phyloP scores from a whole-genome alignment of 2,888 invertebrate species.

The Perdita meconis region DNA sequence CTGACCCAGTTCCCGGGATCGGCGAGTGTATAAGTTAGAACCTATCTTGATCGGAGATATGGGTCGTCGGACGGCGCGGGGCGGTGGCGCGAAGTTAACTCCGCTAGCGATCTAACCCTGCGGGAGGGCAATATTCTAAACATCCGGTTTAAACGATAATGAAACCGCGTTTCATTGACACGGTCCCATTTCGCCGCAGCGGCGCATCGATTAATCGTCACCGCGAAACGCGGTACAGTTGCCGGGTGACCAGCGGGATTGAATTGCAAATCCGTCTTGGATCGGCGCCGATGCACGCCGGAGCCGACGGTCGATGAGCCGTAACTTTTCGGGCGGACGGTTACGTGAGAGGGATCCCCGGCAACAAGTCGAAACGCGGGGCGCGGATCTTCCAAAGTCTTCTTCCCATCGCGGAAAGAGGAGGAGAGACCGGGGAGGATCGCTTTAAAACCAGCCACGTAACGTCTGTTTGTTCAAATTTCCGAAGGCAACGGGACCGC shows the following conservation, averaged over 20 bases:
- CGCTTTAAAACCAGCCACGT: constrained; percentile 73
- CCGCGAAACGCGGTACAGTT: constrained; percentile 15
- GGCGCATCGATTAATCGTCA: not conserved
- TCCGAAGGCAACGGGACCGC: constrained; percentile 67
- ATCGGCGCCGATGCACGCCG: constrained; percentile 11
- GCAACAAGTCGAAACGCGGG: constrained; percentile 9
- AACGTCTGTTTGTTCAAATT: constrained; percentile 75
- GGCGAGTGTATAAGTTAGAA: too few species aligned
- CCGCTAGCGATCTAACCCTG: too few species aligned
- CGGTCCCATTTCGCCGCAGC: not conserved
- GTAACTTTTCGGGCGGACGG: constrained; percentile 30
- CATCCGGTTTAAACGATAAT: constrained; percentile 1
- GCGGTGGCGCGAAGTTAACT: too few species aligned
- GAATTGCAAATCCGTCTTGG: constrained; percentile 44
- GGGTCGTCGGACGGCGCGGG: too few species aligned
- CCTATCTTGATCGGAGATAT: too few species aligned
- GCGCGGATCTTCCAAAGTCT: not conserved
- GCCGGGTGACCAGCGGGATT: constrained; percentile 27
- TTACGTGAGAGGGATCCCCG: constrained; percentile 44
- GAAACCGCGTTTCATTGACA: constrained; percentile 13
- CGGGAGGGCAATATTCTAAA: not conserved
- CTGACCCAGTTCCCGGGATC: too few species aligned
- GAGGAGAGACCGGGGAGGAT: constrained; percentile 13
- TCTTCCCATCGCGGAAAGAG: too few species aligned
- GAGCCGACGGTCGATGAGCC: constrained; percentile 15